A percentile compares a stretch with the other conserved stretches of the same genome.
Evolutionary conservation across 1,140 invertebrate species (phyloP).

Genomic region (Drosophila asahinai): DNA sequence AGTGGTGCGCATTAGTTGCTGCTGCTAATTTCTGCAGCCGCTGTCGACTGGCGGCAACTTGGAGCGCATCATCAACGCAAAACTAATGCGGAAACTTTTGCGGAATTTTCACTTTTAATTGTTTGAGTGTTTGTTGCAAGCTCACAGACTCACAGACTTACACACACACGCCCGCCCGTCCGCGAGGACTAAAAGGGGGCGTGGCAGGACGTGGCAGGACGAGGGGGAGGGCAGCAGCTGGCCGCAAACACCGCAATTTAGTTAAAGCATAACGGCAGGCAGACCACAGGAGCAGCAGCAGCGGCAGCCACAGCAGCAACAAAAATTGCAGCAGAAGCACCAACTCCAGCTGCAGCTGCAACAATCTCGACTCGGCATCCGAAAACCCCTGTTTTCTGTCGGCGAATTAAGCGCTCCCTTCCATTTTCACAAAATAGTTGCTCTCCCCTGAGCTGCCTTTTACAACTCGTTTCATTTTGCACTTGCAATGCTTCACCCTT

Average conservation of each 20-base stretch:
- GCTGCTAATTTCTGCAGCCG: slow-evolving; percentile 68
- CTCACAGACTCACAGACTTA: slow-evolving; percentile 30
- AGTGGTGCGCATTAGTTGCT: slow-evolving; percentile 55
- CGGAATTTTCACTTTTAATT: slow-evolving; percentile 81
- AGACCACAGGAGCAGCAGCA: slow-evolving; percentile 53
- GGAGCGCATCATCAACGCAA: slow-evolving; percentile 73
- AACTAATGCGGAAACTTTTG: slow-evolving; percentile 78
- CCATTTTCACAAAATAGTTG: slow-evolving; percentile 20
- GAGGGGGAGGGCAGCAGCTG: slow-evolving; percentile 1
- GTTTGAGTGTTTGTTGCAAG: slow-evolving; percentile 72
- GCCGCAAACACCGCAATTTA: slow-evolving; percentile 77
- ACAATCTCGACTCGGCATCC: slow-evolving; percentile 44
- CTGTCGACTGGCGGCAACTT: slow-evolving; percentile 59
- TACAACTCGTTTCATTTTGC: slow-evolving; percentile 23
- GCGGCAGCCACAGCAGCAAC: slow-evolving; percentile 28
- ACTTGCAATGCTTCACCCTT: slow-evolving; percentile 26
- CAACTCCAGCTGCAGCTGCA: slow-evolving; percentile 40
- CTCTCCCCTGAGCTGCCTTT: slow-evolving; percentile 30
- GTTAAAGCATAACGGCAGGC: slow-evolving; percentile 75
- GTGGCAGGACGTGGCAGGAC: not conserved
- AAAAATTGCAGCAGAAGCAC: slow-evolving; percentile 23
- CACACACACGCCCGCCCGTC: slow-evolving; percentile 2
- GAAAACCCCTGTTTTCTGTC: slow-evolving; percentile 43
- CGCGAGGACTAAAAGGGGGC: slow-evolving; percentile 18
- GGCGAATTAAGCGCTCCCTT: slow-evolving; percentile 46